phyloP scores from a whole-genome alignment of 1,140 invertebrate genomes.

The Drosophila athabasca region DNA sequence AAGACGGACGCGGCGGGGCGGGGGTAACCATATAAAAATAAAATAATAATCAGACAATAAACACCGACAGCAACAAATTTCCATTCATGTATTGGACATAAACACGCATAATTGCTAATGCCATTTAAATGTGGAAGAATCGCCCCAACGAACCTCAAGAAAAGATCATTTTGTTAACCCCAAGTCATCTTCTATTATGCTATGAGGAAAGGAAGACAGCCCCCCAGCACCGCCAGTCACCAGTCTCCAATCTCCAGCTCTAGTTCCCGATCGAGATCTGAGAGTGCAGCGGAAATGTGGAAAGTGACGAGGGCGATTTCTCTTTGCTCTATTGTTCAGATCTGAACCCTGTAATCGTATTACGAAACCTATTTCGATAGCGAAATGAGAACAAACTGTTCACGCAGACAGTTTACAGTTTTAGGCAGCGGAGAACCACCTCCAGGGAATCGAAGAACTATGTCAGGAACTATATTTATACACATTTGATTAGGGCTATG shows the following conservation, averaged over 20 bases:
- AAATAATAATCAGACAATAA: conserved; percentile 77
- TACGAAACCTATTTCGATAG: conserved; percentile 37
- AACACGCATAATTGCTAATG: conserved; percentile 74
- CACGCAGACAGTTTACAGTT: conserved; percentile 38
- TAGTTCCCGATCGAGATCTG: conserved; percentile 15
- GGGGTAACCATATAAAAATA: conserved; percentile 68
- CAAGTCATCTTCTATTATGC: conserved; percentile 68
- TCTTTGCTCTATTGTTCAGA: conserved; percentile 32
- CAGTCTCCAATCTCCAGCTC: neutral
- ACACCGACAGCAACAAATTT: conserved; percentile 69
- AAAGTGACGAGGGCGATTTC: conserved; percentile 64
- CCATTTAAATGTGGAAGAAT: conserved; percentile 68
- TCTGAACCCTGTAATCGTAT: conserved; percentile 53
- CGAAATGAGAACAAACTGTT: conserved; percentile 63
- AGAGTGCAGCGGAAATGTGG: conserved; percentile 66
- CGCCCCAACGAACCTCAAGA: neutral
- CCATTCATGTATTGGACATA: conserved; percentile 62
- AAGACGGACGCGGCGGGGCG: neutral
- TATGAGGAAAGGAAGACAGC: conserved; percentile 9
- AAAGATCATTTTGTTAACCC: conserved; percentile 32
- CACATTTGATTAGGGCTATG: neutral
- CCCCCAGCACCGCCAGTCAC: too few species aligned
- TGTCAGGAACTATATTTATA: neutral
- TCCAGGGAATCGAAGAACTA: neutral
- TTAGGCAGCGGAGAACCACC: conserved; percentile 23